Conservation (phyloP, 2,888 invertebrate species). For the Noctua fimbriata region DNA sequence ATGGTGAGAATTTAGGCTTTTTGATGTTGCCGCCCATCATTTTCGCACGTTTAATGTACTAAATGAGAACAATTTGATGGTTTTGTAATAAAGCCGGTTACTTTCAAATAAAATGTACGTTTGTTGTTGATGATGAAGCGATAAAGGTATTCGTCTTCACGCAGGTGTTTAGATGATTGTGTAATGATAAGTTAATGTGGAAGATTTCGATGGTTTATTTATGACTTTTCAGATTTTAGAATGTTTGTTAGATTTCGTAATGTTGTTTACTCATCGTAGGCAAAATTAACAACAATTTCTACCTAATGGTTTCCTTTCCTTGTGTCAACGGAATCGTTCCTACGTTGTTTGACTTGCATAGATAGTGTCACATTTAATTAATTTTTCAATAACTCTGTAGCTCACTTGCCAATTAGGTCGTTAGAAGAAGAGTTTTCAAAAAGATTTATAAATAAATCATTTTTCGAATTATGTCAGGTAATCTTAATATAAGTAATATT, state of each 20-base stretch:
- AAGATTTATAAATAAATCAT: not conserved
- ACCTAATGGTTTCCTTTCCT: not conserved
- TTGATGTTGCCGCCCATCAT: conserved; percentile 40
- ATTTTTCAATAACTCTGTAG: not conserved
- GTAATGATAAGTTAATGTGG: conserved; percentile 47
- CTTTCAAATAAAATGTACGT: conserved; percentile 52
- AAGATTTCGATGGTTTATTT: conserved; percentile 44
- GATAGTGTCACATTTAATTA: not conserved
- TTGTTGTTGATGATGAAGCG: conserved; percentile 28
- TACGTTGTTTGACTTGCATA: not conserved
- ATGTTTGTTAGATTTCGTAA: conserved; percentile 34
- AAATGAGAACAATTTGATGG: conserved; percentile 43
- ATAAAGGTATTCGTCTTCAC: conserved; percentile 31
- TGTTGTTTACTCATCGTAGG: not conserved
- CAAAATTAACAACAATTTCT: not conserved
- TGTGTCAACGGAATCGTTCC: not conserved
- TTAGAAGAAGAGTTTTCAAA: too few species aligned
- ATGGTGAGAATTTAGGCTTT: conserved; percentile 47
- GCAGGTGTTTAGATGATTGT: conserved; percentile 38
- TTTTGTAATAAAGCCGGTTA: conserved; percentile 44
- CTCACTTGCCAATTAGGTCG: not conserved
- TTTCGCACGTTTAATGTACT: conserved; percentile 48
- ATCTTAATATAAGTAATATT: not conserved
- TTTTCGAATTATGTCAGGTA: not conserved
- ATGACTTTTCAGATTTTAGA: conserved; percentile 25